These are phyloP conservation scores for Aepyceros melampus DNA, from an alignment of 2,113 vertebrate genomes.

Conservation along the genomic window DNA sequence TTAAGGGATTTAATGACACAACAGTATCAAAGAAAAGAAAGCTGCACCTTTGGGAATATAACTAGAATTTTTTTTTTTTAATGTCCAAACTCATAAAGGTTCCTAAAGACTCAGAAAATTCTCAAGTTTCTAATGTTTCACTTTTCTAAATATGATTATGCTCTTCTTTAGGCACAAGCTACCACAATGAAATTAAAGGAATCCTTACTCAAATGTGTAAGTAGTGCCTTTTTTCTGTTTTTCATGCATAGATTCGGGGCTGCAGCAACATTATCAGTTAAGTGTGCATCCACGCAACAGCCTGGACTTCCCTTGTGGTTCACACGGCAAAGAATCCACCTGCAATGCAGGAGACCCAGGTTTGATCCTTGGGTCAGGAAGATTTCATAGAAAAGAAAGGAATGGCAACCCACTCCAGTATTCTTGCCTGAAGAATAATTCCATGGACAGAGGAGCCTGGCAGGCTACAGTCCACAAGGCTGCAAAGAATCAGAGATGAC, in stretches of 20 bases:
- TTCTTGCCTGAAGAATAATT: not conserved
- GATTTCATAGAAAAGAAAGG: not conserved
- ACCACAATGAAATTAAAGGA: not conserved
- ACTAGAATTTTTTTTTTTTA: not conserved
- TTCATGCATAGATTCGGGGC: not conserved
- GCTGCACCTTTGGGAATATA: not conserved
- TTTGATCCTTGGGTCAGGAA: not conserved
- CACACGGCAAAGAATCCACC: not conserved
- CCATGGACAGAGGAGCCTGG: not conserved
- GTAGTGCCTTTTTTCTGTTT: not conserved
- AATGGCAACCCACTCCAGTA: not conserved
- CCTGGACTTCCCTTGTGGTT: not conserved
- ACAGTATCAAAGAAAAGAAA: not conserved
- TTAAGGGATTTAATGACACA: not conserved
- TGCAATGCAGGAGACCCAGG: not conserved
- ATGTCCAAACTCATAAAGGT: not conserved
- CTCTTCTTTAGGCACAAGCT: not conserved
- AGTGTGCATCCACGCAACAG: not conserved
- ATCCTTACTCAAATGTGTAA: not conserved
- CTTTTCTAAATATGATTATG: not conserved
- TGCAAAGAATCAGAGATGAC: not conserved
- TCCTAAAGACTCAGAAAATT: not conserved
- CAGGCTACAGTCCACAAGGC: not conserved
- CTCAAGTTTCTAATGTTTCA: not conserved
- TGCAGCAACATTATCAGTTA: not conserved